Evolutionary conservation across 2,888 invertebrate species (phyloP).

Genomic region (Nephrotoma appendiculata): DNA sequence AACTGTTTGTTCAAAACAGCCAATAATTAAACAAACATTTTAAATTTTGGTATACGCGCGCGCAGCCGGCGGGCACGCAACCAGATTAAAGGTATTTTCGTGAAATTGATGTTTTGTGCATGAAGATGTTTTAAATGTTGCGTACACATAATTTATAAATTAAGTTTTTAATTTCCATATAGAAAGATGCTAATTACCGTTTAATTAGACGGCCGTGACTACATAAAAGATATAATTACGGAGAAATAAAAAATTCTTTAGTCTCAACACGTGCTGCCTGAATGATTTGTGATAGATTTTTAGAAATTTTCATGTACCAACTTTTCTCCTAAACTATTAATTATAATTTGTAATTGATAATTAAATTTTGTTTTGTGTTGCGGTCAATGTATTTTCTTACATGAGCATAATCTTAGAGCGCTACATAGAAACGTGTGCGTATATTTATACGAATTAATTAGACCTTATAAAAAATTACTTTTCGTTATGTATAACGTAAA

Average conservation of each 20-base stretch:
- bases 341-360: not conserved
- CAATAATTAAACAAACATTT: not conserved
- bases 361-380: not conserved
- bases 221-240: not conserved
- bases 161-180: not conserved
- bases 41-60: no score
- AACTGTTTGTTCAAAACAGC: not conserved
- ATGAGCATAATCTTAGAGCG: not conserved
- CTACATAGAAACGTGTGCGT: not conserved
- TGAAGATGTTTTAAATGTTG: not conserved
- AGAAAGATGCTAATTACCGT: not conserved
- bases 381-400: not conserved
- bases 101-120: not conserved
- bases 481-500: no score
- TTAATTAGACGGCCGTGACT: not conserved
- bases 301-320: not conserved
- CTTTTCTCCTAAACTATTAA: not conserved
- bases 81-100: not conserved
- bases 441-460: not conserved
- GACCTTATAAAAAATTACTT: not conserved
- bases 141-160: not conserved
- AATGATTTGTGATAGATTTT: not conserved
- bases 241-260: not conserved
- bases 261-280: not conserved
- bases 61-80: not conserved